phyloP scores from a whole-genome alignment of 2,113 vertebrate species.

The Vicugna pacos region DNA sequence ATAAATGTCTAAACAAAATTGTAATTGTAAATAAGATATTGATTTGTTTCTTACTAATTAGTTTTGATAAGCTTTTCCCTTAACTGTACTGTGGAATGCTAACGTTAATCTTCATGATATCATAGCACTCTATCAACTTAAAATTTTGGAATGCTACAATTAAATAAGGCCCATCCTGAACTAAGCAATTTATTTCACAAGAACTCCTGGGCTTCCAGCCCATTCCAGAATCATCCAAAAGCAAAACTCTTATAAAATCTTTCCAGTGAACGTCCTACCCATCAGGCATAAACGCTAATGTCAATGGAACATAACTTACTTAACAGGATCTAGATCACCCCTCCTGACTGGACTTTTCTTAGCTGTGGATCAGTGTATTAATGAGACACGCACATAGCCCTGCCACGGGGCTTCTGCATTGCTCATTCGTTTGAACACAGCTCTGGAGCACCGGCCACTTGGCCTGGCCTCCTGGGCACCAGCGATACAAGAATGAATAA shows the following conservation, averaged over 20 bases:
- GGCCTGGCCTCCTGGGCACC: not conserved
- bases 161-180: slow-evolving; percentile 29
- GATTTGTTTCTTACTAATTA: slow-evolving; percentile 76
- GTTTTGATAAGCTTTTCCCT: slow-evolving; percentile 23
- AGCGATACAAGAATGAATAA: not conserved
- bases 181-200: slow-evolving; percentile 67
- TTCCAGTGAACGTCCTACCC: slow-evolving; percentile 45
- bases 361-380: not conserved
- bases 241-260: slow-evolving; percentile 22
- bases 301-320: not conserved
- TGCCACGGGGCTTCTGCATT: not conserved
- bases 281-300: slow-evolving; percentile 23
- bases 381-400: not conserved
- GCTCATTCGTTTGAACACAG: not conserved
- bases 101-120: slow-evolving; percentile 63
- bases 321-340: slow-evolving; percentile 14
- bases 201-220: not conserved
- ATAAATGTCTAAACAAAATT: slow-evolving; percentile 67
- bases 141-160: slow-evolving; percentile 71
- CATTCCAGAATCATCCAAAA: slow-evolving; percentile 37
- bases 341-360: not conserved
- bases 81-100: slow-evolving; percentile 49
- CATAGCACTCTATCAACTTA: slow-evolving; percentile 42
- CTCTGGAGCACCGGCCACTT: not conserved
- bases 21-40: slow-evolving; percentile 61